Evolutionary conservation across 37 sponge, comb jelly and placozoan species (phyloP).

Genomic region (Eunapius fragilis): DNA sequence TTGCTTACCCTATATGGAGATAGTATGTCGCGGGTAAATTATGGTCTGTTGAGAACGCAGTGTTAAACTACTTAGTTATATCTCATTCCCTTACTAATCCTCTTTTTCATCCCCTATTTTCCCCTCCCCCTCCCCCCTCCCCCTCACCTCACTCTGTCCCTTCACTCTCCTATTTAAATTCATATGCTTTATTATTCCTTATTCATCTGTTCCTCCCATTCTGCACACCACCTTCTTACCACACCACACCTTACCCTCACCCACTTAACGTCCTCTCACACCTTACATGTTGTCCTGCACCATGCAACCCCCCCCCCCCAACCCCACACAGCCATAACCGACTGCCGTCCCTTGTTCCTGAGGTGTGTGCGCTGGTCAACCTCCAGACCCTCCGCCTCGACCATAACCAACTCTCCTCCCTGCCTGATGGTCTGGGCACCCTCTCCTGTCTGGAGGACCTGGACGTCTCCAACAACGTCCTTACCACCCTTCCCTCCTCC

Average conservation of each 20-base stretch:
- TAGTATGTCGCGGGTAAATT: too few species aligned
- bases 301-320: too few species aligned
- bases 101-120: background rate
- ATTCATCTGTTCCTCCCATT: background rate
- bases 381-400: constrained; percentile 66
- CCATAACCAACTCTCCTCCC: constrained; percentile 54
- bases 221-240: too few species aligned
- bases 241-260: too few species aligned
- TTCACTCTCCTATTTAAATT: background rate
- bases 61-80: background rate
- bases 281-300: too few species aligned
- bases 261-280: too few species aligned
- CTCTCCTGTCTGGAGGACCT: constrained; percentile 29
- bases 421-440: constrained; percentile 37
- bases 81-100: background rate
- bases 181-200: background rate
- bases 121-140: background rate
- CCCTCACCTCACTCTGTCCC: background rate
- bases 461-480: constrained; percentile 76
- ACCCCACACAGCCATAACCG: constrained; percentile 56
- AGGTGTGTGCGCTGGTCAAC: constrained; percentile 18
- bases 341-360: constrained; percentile 26
- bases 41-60: too few species aligned
- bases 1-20: too few species aligned
- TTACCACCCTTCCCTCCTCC: constrained; percentile 44